Conservation (phyloP, 2,888 invertebrate species). For the Drosophila pseudotalamancana region DNA sequence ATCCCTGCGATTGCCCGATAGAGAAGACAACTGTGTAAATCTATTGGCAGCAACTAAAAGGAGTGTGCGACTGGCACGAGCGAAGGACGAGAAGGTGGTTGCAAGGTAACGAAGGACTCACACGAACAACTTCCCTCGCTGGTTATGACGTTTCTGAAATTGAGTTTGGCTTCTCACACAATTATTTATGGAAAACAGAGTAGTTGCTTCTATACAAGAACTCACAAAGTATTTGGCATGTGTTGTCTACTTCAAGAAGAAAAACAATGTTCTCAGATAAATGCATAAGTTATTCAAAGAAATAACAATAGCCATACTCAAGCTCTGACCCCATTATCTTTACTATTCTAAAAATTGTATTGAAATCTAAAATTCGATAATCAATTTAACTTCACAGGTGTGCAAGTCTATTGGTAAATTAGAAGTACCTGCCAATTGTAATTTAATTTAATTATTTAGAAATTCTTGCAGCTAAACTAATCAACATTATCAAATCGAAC, state of each 20-base stretch:
- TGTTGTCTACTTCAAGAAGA: too few species aligned
- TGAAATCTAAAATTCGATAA: too few species aligned
- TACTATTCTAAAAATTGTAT: too few species aligned
- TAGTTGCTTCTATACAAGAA: too few species aligned
- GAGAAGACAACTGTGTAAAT: neutral
- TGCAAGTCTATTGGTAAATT: too few species aligned
- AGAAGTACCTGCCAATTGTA: neutral
- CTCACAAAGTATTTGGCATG: neutral
- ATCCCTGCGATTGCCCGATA: conserved; percentile 17
- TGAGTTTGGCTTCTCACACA: neutral
- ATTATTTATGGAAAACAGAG: neutral
- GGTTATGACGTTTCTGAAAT: neutral
- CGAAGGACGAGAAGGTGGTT: neutral
- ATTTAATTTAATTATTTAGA: conserved; percentile 1
- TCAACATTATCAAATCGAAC: neutral
- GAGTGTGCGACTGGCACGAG: conserved; percentile 19
- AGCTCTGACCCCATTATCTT: neutral
- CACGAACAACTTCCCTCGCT: neutral
- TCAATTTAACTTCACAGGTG: too few species aligned
- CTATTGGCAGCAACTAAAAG: conserved; percentile 14
- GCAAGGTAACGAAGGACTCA: neutral
- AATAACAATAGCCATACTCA: too few species aligned
- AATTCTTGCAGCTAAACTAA: neutral
- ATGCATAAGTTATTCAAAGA: too few species aligned
- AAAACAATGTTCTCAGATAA: too few species aligned